Conservation (phyloP, 2,113 vertebrate genomes). For the Bubo bubo region DNA sequence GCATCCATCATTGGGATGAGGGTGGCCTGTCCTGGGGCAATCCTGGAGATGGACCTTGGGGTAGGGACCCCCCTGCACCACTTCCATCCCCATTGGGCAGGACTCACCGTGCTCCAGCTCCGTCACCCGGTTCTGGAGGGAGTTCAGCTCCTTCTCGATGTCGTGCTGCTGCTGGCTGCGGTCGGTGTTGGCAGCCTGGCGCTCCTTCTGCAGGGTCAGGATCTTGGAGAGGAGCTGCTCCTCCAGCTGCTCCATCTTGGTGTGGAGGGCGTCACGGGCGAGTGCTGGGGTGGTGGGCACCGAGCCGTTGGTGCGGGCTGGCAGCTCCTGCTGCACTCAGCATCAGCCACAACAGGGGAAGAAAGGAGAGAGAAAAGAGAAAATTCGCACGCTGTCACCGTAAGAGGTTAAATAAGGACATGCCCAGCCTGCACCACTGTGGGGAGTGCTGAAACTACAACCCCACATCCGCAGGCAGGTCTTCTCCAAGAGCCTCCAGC, state of each 20-base stretch:
- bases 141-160: constrained; percentile 88
- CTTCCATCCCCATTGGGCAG: rapidly evolving
- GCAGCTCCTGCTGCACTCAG: constrained; percentile 80
- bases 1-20: rapidly evolving
- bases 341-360: rapidly evolving
- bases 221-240: constrained; percentile 92
- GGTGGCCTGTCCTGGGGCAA: not conserved
- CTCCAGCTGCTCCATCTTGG: constrained; percentile 91
- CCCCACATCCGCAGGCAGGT: not conserved
- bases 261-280: constrained; percentile 72
- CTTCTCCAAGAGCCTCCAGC: not conserved
- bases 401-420: not conserved
- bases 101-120: constrained; percentile 92
- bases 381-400: rapidly evolving
- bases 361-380: not conserved
- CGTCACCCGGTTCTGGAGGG: constrained; percentile 82
- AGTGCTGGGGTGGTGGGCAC: constrained; percentile 17
- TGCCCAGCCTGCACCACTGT: not conserved
- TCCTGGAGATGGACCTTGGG: rapidly evolving
- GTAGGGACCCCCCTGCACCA: rapidly evolving
- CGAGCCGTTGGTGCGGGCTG: constrained; percentile 78
- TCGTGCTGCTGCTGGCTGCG: constrained; percentile 82
- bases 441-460: not conserved
- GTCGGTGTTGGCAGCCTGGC: constrained; percentile 46
- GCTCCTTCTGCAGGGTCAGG: constrained; percentile 90